Percentiles rank a stretch among this genome's conserved stretches.
phyloP scores from a whole-genome alignment of 2,113 vertebrate genomes.

The Lota lota region DNA sequence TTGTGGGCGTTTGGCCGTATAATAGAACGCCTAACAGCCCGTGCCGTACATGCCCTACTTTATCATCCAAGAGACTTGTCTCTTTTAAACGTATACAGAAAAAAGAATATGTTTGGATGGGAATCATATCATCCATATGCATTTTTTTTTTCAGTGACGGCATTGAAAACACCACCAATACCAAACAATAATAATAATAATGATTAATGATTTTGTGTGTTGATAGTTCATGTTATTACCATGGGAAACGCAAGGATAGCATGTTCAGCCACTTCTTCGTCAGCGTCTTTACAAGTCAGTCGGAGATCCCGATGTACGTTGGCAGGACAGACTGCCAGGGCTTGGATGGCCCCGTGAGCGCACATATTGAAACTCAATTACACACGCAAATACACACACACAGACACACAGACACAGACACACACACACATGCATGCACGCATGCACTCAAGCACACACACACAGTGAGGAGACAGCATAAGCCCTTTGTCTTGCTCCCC shows the following conservation, averaged over 20 bases:
- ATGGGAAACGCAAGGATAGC: too few species aligned
- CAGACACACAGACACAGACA: conserved; percentile 18
- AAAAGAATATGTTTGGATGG: background rate
- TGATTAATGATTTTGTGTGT: too few species aligned
- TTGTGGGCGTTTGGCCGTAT: conserved; percentile 64
- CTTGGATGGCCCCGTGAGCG: conserved; percentile 35
- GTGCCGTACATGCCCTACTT: conserved; percentile 56
- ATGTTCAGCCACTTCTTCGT: conserved; percentile 26
- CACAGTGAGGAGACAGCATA: too few species aligned
- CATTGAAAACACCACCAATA: too few species aligned
- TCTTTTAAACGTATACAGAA: background rate
- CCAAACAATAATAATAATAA: too few species aligned
- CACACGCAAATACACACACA: conserved; percentile 3
- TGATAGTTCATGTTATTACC: too few species aligned
- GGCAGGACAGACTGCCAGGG: conserved; percentile 44
- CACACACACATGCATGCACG: conserved; percentile 42
- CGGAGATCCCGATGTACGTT: conserved; percentile 34
- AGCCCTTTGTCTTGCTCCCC: conserved; percentile 44
- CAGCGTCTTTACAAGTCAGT: conserved; percentile 16
- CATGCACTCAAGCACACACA: conserved; percentile 39
- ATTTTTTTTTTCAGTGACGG: conserved; percentile 12
- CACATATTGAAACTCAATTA: conserved; percentile 13
- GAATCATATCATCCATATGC: conserved; percentile 4
- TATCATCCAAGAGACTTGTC: conserved; percentile 14
- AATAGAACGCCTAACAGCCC: conserved; percentile 48